Conservation (phyloP, 1,140 invertebrate species). For the Euschistus heros region DNA sequence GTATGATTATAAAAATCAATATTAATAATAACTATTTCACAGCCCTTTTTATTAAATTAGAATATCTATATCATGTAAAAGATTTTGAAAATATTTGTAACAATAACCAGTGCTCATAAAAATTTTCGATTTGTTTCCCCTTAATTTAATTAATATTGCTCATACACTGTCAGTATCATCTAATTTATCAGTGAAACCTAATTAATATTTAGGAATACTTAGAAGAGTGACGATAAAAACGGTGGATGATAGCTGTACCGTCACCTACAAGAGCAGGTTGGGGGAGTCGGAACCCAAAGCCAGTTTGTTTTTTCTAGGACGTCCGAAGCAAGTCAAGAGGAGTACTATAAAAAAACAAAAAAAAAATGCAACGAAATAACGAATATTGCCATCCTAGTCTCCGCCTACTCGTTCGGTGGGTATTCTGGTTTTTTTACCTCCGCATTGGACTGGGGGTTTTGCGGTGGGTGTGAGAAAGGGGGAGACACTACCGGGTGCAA, state of each 20-base stretch:
- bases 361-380: conserved; percentile 6
- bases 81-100: no score
- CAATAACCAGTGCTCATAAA: no score
- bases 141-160: no score
- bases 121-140: no score
- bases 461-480: conserved; percentile 10
- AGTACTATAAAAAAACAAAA: background rate
- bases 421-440: conserved; percentile 10
- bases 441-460: background rate
- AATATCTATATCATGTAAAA: no score
- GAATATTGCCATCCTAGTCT: background rate
- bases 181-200: no score
- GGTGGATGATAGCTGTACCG: background rate
- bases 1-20: no score
- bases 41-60: no score
- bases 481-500: background rate
- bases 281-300: background rate
- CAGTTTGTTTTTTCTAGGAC: background rate
- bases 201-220: no score
- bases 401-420: conserved; percentile 7
- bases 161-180: no score
- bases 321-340: conserved; percentile 2
- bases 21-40: no score
- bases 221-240: no score
- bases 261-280: background rate